Evolutionary conservation across 2,113 vertebrate genomes (phyloP), one percentile per base, ranked within the genome.

Genomic region (Larimichthys polyactis): DNA sequence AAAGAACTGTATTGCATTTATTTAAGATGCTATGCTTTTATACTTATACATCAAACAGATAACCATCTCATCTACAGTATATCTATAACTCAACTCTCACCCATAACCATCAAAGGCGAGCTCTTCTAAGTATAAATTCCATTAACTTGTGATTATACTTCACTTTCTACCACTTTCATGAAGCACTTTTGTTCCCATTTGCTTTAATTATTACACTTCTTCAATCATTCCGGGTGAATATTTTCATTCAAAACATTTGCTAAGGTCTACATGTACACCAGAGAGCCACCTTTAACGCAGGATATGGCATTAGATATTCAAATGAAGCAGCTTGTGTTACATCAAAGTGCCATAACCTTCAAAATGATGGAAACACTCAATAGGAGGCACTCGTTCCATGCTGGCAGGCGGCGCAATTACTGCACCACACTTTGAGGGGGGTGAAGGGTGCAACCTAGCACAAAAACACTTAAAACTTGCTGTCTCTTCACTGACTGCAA

Each of bases 301-400:
- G 44, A 80, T 66, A 44, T 70, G 68, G 48, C 71, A 72, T 87
- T 71, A 85, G 46, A 59, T 83, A 85, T 84, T 91, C 82, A 88
- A 85, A 91, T 79, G 81, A 87, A 22, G 57, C 78, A 29, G 81
- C 68, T 59, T 4, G 7, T 71, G 67, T 85, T 85, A 67, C 81
- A 90, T 93, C 85, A 84, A 89, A 85, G 81, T 89, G 82, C 77
- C 79, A 80, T 82, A 89, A 91, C 82, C 76, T 91, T 89, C 85
- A 91, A 62, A 90, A 88, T 90, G 85, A 91, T 91, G 82, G 81
- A 91, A 87, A 90, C 80, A 81, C 88, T 90, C 86, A 84, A 89
- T 84, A 84, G 91, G 84, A 87, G 84, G 83, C 74, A 58, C 24
- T 72, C 36, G 44, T 75, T 82, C 64, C 84, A 81, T 63, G 85